Evolutionary conservation across 2,113 vertebrate genomes (phyloP).

Genomic region (Spea bombifrons): DNA sequence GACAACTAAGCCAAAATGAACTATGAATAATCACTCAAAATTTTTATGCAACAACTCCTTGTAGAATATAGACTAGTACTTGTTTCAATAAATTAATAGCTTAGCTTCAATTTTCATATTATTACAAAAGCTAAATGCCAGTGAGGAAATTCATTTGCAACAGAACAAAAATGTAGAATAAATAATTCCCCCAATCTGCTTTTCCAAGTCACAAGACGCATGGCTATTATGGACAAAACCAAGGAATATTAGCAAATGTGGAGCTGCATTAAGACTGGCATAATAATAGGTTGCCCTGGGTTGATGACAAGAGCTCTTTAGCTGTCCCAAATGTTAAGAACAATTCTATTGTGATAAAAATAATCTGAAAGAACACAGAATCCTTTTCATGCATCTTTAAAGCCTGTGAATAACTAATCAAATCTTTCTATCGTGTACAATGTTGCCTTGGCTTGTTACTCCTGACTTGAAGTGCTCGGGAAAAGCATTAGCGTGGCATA

Average conservation of each 20-base stretch:
- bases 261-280: not conserved
- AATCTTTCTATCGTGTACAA: constrained; percentile 28
- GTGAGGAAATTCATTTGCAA: too few relatives aligned
- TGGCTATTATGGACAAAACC: not conserved
- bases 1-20: too few relatives aligned
- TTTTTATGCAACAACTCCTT: not conserved
- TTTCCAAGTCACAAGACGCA: not conserved
- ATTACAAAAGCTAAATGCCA: not conserved
- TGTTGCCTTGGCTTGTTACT: constrained; percentile 34
- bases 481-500: constrained; percentile 22
- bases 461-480: constrained; percentile 12
- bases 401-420: constrained; percentile 43
- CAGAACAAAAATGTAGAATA: not conserved
- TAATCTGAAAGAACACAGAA: constrained; percentile 34
- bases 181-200: not conserved
- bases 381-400: constrained; percentile 38
- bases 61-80: not conserved
- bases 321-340: constrained; percentile 26
- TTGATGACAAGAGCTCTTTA: not conserved
- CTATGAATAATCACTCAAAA: too few relatives aligned
- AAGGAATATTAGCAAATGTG: not conserved
- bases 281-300: constrained; percentile 10
- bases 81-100: not conserved
- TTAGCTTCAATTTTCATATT: not conserved
- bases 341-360: constrained; percentile 33